Percentiles rank a stretch among this genome's conserved stretches.
Conservation (phyloP, 2,797 vertebrate species). For the Neosilurus hyrtlii region DNA sequence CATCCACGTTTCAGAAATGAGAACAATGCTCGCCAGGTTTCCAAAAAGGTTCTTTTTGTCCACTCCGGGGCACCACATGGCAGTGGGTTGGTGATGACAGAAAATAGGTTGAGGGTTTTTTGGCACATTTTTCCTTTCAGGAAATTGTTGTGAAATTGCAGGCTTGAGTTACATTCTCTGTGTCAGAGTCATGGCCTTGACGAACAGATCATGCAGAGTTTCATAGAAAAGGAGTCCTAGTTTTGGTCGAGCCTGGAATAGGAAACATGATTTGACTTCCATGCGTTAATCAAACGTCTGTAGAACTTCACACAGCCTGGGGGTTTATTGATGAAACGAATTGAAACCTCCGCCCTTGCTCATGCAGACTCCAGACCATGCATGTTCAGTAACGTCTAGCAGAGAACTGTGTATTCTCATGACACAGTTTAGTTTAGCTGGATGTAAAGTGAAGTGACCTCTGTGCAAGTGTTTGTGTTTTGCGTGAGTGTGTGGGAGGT, state of each 20-base stretch:
- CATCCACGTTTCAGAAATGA: conserved; percentile 48
- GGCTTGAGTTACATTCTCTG: conserved; percentile 4
- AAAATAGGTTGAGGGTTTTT: conserved; percentile 47
- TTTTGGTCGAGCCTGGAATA: conserved; percentile 45
- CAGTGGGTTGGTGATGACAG: conserved; percentile 49
- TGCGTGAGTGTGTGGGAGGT: conserved; percentile 8
- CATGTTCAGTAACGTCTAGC: background rate
- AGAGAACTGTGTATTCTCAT: conserved; percentile 29
- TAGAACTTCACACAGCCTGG: conserved; percentile 53
- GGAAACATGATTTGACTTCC: conserved; percentile 52
- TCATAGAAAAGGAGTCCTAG: conserved; percentile 31
- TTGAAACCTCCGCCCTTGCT: conserved; percentile 3
- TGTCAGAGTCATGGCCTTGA: conserved; percentile 14
- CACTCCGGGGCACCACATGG: conserved; percentile 56
- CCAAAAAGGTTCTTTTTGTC: conserved; percentile 50
- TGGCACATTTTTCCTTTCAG: conserved; percentile 1
- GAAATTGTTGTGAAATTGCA: conserved; percentile 13
- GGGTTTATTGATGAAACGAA: conserved; percentile 36
- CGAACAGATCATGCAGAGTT: conserved; percentile 20
- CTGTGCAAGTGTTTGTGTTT: conserved; percentile 31
- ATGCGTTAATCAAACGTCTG: conserved; percentile 65
- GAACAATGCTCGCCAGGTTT: conserved; percentile 52
- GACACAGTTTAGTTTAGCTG: conserved; percentile 57
- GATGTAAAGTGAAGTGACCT: conserved; percentile 63
- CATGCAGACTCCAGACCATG: background rate